Base-by-base conservation (phyloP, 2,113 vertebrate genomes). In the Isichthys henryi region DNA sequence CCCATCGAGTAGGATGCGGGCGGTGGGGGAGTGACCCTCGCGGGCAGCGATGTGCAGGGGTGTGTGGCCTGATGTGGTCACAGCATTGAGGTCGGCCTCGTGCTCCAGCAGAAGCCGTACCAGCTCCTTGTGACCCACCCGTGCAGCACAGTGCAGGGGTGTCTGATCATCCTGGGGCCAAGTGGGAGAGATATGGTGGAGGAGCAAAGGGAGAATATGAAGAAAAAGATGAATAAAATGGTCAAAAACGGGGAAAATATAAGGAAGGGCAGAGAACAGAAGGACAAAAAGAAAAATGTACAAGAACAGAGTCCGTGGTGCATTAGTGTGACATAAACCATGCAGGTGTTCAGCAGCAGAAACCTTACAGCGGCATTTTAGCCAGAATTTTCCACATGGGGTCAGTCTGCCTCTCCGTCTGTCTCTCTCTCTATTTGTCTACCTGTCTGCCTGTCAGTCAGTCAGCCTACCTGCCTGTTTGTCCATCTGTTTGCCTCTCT, bases 101-200 rank as follows among this genome's bases (percentile, higher is more conserved):
- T 96, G 96, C 83, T 98, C 97, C 58, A 99, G 94, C 39, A 99
- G 96, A 53, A 99, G 95, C 89, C 94, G 97, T 91, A 98, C 97
- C 92, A 99, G 96, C 92, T 96, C 94, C 0, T 96, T 96, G 95
- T 99, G 98, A 77, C 98, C 98, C 0, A 97, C 97, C 21, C 98
- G 97, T 62, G 98, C 97, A 0, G 98, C 98, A 92, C 98, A 99
- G 96, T 99, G 97, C 92, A 99, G 94, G 0, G 98, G 98, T 0
- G 98, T 99, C 95, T 99, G 98, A 92, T 99, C 98, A 0, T 99
- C 98, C 98, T 98, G 93, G 9, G 17, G 80, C 49, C 2, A 70
- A 84, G 13, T 86, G 15, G 46, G 11, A 87, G 45, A 80, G 45
- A 56, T 35, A 58, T 11, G n/a, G n/a, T 5, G 58, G 50, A 13